Percentiles rank a stretch among this genome's conserved stretches.
Evolutionary conservation across 1,140 invertebrate species (phyloP).

Genomic region (Listronotus bonariensis): DNA sequence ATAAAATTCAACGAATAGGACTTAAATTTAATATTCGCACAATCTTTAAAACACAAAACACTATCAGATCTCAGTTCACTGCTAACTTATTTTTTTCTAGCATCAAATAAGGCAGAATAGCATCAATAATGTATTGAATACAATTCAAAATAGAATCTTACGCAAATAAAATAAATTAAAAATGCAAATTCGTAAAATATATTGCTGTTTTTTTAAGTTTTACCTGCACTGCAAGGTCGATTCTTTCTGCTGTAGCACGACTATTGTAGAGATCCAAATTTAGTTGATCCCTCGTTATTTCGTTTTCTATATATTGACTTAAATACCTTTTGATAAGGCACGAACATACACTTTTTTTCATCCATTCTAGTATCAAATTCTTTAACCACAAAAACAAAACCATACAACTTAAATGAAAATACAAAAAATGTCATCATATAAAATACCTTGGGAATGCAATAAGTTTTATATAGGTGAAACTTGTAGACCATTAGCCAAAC

Average conservation of each 20-base stretch:
- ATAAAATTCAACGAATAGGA: too few relatives aligned
- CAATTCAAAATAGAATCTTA: not conserved
- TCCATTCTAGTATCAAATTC: constrained; percentile 34
- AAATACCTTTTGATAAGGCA: constrained; percentile 90
- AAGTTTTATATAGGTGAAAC: too few relatives aligned
- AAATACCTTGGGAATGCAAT: too few relatives aligned
- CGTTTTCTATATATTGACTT: constrained; percentile 89
- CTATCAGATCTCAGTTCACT: too few relatives aligned
- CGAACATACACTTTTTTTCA: constrained; percentile 66
- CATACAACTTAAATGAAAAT: too few relatives aligned
- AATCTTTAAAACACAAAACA: too few relatives aligned
- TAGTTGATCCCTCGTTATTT: constrained; percentile 87
- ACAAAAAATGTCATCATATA: too few relatives aligned
- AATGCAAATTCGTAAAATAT: constrained; percentile 1
- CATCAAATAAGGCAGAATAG: not conserved
- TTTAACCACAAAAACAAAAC: constrained; percentile 31
- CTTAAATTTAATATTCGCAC: too few relatives aligned
- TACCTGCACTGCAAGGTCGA: constrained; percentile 87
- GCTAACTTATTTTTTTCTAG: constrained; percentile 1
- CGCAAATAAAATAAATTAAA: constrained; percentile 9
- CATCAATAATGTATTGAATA: too few relatives aligned
- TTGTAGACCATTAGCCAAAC: too few relatives aligned
- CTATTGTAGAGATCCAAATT: constrained; percentile 91
- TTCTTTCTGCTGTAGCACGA: constrained; percentile 80
- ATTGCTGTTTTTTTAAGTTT: constrained; percentile 11